Evolutionary conservation across 2,797 vertebrate species (phyloP), one percentile per base, ranked within the genome.

Genomic region (Botia almorhae): DNA sequence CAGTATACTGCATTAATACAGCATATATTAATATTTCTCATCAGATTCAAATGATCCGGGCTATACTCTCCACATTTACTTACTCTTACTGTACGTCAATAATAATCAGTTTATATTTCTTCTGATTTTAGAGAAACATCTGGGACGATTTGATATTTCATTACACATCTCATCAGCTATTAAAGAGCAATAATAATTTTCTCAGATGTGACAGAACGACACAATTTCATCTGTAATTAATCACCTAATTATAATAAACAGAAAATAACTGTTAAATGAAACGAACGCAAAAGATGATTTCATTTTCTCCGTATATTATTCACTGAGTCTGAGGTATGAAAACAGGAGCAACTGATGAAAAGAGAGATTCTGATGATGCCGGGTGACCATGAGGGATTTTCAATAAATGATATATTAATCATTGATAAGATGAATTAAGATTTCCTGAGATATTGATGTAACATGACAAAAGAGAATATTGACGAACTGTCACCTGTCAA

Each of bases 401-500:
- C 8, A 56, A 58, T 78, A 74, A 55, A 81, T 83, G 19, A 69
- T 55, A 83, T 73, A 81, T 77, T 71, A 83, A 82, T 84, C 64
- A 83, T 85, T 83, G 74, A 83, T 84, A 69, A 83, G 67, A 60
- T 81, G 51, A 78, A 76, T 26, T 26, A 26, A 26, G 23, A 70
- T 63, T 61, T 53, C 55, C 61, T 60, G 26, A 13, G 61, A 73
- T 81, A 68, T 80, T 53, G 74, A 81, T 72, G 13, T 21, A 17
- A 26, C 69, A 74, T 21, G 78, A 79, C 85, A 51, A 50, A 82
- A 58, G 53, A 74, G 74, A 72, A 61, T 85, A 88, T 89, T 82
- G 87, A 86, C 70, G 70, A 86, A 60, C 64, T 78, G 82, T 88
- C 86, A 82, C 74, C 82, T 80, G 69, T 83, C 80, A 85, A 19